Base-by-base conservation (phyloP, 2,113 vertebrate genomes). In the Muntiacus muntjak region DNA sequence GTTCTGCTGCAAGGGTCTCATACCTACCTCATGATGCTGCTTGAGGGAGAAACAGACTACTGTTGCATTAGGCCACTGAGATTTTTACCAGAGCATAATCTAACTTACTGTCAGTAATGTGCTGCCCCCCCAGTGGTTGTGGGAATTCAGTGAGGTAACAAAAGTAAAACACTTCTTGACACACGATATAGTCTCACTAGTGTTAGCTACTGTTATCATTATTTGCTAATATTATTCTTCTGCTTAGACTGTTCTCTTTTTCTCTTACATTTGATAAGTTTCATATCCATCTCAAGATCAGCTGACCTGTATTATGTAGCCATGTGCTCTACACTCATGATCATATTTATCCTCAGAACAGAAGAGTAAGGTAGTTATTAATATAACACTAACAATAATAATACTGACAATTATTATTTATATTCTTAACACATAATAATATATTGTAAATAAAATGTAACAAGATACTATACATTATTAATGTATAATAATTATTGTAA, bases 291-390 rank as follows among this genome's bases (percentile, higher is more conserved):
- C 47, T 94, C 55, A 76, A 36, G 40, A 60, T 54, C 23, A 47
- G 26, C 50, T 76, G 54, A 55, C 43, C 79, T 71, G 10, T 52
- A 57, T 64, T 82, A 83, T 26, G 10, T 81, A 43, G 45, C 7
- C 55, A 33, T 16, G 9, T 58, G 57, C 16, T 87, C 89, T 87
- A 28, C 33, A 47, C 45, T 57, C 1, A 0, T 81, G 36, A 43
- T n/a, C 19, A n/a, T 26, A 45, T 74, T 84, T 94, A n/a, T 94
- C 23, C 21, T 95, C 67, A 74, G 91, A 88, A 81, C 25, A 91
- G 43, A 88, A 92, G 33, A 82, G 25, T 62, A 64, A 64, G 54
- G 12, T 4, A 21, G 28, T 54, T 96, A 74, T 92, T 83, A 52
- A 52, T 67, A 78, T 47, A 33, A 33, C 6, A 58, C 7, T 54